Conservation (phyloP, 2,797 vertebrate species). For the Pempheris klunzingeri region DNA sequence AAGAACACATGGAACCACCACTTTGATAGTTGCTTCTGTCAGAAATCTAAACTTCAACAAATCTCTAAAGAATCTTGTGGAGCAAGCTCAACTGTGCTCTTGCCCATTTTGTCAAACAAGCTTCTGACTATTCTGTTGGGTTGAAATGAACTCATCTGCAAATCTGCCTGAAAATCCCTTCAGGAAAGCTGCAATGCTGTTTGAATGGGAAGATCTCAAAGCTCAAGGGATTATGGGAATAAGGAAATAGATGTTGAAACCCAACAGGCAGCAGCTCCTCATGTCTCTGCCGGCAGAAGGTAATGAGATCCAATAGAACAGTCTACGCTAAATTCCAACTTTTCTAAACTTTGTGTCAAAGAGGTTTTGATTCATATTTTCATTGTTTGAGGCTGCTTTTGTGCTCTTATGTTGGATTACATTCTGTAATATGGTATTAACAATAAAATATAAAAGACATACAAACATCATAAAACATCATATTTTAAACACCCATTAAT, state of each 20-base stretch:
- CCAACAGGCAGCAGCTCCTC: not conserved
- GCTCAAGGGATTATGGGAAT: not conserved
- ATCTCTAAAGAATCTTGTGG: not conserved
- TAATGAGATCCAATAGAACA: not conserved
- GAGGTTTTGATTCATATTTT: no score
- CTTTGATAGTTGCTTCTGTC: not conserved
- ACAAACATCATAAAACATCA: no score
- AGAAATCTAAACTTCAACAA: not conserved
- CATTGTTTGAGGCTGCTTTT: not conserved
- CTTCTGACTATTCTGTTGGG: not conserved
- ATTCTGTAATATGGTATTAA: not conserved
- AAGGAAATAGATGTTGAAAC: not conserved
- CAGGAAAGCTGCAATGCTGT: no score
- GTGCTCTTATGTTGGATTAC: no score
- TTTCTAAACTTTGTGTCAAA: not conserved
- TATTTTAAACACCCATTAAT: not conserved
- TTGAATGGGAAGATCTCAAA: not conserved
- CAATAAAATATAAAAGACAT: not conserved
- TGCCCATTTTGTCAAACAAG: not conserved
- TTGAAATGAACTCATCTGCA: not conserved
- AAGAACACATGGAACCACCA: not conserved
- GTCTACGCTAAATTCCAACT: not conserved
- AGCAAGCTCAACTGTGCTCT: not conserved
- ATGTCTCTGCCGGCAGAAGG: not conserved
- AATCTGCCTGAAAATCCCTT: not conserved